Conservation (phyloP, 2,797 vertebrate species). For the Eulemur albifrons region DNA sequence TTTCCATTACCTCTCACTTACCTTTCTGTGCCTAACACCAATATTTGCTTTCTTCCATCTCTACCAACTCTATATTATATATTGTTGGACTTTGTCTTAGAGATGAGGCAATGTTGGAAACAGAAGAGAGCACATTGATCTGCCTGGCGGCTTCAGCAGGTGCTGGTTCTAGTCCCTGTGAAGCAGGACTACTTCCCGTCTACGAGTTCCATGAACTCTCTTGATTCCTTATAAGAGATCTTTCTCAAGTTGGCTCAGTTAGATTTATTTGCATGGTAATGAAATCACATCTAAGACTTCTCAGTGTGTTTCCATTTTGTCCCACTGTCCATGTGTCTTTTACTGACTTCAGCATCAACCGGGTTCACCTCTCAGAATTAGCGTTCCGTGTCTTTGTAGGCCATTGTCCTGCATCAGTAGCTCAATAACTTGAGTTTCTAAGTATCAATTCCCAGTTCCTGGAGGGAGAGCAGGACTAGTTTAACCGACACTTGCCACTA, state of each 20-base stretch:
- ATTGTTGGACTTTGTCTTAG: not conserved
- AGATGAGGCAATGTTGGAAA: not conserved
- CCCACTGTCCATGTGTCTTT: not conserved
- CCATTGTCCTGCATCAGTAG: not conserved
- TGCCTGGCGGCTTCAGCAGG: not conserved
- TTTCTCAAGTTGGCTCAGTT: not conserved
- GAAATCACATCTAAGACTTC: not conserved
- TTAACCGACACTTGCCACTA: not conserved
- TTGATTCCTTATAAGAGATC: not conserved
- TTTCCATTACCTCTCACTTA: no score
- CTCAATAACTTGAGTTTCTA: not conserved
- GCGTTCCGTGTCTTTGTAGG: not conserved
- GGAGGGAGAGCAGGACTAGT: not conserved
- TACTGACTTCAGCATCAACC: not conserved
- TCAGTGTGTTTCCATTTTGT: not conserved
- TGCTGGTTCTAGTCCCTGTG: not conserved
- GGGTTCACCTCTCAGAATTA: not conserved
- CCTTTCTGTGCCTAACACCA: no score
- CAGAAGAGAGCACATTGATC: fast-evolving
- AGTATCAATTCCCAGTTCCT: not conserved
- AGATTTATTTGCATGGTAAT: not conserved
- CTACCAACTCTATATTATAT: not conserved
- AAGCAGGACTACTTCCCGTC: not conserved
- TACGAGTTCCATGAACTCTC: not conserved
- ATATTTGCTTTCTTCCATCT: not conserved